Conservation (phyloP, 2,797 vertebrate species). For the Enteromius mattozi region DNA sequence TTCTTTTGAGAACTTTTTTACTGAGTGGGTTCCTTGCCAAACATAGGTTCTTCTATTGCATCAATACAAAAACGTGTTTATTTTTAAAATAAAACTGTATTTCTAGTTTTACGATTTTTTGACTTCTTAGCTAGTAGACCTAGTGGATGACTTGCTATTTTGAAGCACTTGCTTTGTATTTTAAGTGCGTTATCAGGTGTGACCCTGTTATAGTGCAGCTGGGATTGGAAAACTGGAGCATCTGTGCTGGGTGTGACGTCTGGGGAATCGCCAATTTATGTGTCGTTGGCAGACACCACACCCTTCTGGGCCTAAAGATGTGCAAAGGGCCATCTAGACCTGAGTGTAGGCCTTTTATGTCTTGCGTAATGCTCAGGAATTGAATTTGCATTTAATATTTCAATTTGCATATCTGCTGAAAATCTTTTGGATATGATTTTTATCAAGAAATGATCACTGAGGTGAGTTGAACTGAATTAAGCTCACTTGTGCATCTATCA, state of each 20-base stretch:
- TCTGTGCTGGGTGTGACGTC: slow-evolving; percentile 28
- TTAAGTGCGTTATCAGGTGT: slow-evolving; percentile 35
- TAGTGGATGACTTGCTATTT: slow-evolving; percentile 17
- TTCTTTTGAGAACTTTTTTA: neutral
- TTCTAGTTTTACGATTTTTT: neutral
- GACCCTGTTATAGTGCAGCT: slow-evolving; percentile 33
- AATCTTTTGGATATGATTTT: neutral
- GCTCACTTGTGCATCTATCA: neutral
- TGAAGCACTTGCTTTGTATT: slow-evolving; percentile 35
- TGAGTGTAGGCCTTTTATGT: neutral
- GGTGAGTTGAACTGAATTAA: neutral
- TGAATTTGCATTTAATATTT: slow-evolving; percentile 3
- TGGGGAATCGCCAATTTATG: neutral
- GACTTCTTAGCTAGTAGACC: neutral
- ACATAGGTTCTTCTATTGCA: neutral
- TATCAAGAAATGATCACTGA: neutral
- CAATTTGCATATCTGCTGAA: neutral
- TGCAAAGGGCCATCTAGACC: slow-evolving; percentile 18
- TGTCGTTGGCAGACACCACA: slow-evolving; percentile 26
- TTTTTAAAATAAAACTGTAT: neutral
- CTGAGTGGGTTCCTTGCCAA: neutral
- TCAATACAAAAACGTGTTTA: neutral
- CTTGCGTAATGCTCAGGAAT: neutral
- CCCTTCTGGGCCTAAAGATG: slow-evolving; percentile 1
- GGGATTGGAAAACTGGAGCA: slow-evolving; percentile 36